Evolutionary conservation across 1,140 invertebrate species (phyloP).

Genomic region (Drosophila arizonae): DNA sequence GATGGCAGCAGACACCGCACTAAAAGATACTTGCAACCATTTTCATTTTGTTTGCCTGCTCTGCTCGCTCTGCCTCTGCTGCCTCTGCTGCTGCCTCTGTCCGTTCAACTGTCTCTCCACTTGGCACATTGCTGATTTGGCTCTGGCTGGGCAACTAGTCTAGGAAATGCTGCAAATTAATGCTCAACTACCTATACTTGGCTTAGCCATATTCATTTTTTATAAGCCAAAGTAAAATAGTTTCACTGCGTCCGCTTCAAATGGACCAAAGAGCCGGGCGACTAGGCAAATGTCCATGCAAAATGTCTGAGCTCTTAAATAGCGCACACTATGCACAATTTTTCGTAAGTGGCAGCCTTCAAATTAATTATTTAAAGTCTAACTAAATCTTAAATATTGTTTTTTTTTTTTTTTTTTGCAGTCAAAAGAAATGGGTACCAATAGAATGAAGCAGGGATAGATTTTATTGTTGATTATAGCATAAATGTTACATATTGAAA

Average conservation of each 20-base stretch:
- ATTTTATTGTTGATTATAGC: too few relatives aligned
- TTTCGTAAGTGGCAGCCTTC: too few relatives aligned
- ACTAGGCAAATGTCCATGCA: neutral
- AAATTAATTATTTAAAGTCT: too few relatives aligned
- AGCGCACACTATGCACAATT: too few relatives aligned
- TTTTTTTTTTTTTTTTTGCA: too few relatives aligned
- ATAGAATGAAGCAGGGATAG: too few relatives aligned
- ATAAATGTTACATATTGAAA: too few relatives aligned
- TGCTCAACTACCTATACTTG: slow-evolving; percentile 43
- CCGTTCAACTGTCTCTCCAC: neutral
- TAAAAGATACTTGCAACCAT: slow-evolving; percentile 32
- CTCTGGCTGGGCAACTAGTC: neutral
- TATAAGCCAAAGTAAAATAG: neutral
- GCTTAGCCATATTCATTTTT: slow-evolving; percentile 51
- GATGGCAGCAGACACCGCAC: slow-evolving; percentile 32
- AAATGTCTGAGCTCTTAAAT: too few relatives aligned
- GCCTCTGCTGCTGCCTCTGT: neutral
- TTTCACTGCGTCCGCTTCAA: neutral
- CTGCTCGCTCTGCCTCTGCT: neutral
- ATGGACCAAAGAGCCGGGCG: neutral
- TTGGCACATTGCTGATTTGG: slow-evolving; percentile 1
- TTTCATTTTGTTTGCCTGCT: slow-evolving; percentile 21
- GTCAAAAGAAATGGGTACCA: too few relatives aligned
- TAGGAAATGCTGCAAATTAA: slow-evolving; percentile 42
- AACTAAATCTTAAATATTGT: too few relatives aligned